Base-by-base conservation (phyloP, 2,888 invertebrate species). In the Lithophane ornitopus region DNA sequence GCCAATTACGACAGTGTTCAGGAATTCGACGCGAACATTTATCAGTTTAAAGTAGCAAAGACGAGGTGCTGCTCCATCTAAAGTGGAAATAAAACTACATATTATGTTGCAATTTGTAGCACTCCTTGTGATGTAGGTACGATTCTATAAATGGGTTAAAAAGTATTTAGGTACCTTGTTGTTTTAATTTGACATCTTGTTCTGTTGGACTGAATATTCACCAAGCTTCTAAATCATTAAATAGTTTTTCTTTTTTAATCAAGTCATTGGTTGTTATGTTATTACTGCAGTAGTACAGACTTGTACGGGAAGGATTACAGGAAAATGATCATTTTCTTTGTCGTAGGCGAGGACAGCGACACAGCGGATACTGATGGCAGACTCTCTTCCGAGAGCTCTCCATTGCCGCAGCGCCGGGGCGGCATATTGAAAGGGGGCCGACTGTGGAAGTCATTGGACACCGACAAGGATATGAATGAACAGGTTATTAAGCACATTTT, bases 381-480 rank as follows among this genome's bases (percentile, higher is more conserved):
- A 59, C 78, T 92, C 58, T 95, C 95, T 4, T 88, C 95, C 49
- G 97, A 97, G 76, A 96, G 93, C 77, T 97, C 97, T 0, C 97
- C 98, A 2, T 95, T 96, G 80, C 97, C 97, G 41, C 97, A 97
- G 71, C 96, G 97, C 74, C 95, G 98, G 52, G 98, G 97, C 66
- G 98, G 98, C 46, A 98, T 98, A 78, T 94, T 98, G 8, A 98
- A 98, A 92, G 98, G 98, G 22, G 98, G 98, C 14, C 97, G 98
- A 80, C 95, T 98, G 22, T 98, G 98, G 98, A 98, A 98, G 88
- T 97, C 97, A 76, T 87, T 95, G 58, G 96, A 96, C 80, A 93
- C 87, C 46, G 95, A 96, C 66, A 94, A 93, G 79, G 96, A 97
- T 74, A 85, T 88, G 26, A 96, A 91, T 84, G 97, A 97, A 82